Evolutionary conservation across 2,113 vertebrate genomes (phyloP).

Genomic region (Scortum barcoo): DNA sequence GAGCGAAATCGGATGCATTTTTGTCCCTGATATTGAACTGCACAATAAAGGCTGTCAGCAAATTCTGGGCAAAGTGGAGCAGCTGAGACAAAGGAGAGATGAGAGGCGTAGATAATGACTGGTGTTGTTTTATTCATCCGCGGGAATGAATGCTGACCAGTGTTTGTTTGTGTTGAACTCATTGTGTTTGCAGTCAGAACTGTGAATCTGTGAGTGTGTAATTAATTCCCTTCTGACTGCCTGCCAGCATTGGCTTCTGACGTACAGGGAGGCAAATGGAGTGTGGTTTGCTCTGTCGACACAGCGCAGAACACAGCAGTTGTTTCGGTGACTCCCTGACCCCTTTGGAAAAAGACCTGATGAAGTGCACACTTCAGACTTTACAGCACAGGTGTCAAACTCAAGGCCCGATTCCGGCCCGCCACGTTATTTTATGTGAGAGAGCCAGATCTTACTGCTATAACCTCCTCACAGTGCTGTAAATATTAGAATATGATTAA

Average conservation of each 20-base stretch:
- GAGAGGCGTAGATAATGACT: slow-evolving; percentile 66
- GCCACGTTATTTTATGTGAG: too few relatives aligned
- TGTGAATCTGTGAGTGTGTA: slow-evolving; percentile 67
- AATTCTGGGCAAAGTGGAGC: slow-evolving; percentile 68
- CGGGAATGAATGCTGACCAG: slow-evolving; percentile 74
- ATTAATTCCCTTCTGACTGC: slow-evolving; percentile 73
- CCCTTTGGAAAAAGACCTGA: slow-evolving; percentile 7
- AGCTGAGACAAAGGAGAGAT: slow-evolving; percentile 67
- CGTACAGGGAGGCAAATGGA: slow-evolving; percentile 27
- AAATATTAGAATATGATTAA: too few relatives aligned
- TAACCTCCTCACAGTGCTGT: too few relatives aligned
- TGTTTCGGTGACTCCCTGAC: slow-evolving; percentile 26
- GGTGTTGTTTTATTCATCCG: slow-evolving; percentile 75
- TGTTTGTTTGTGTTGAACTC: slow-evolving; percentile 72
- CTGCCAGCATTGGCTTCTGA: slow-evolving; percentile 39
- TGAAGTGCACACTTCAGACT: slow-evolving; percentile 15
- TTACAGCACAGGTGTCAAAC: too few relatives aligned
- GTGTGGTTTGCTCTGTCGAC: slow-evolving; percentile 31
- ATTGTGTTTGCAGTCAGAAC: slow-evolving; percentile 71
- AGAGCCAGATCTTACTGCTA: too few relatives aligned
- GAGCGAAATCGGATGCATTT: slow-evolving; percentile 40
- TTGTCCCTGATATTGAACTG: slow-evolving; percentile 46
- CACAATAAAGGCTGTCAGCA: slow-evolving; percentile 71
- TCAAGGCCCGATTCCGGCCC: too few relatives aligned
- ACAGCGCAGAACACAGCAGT: slow-evolving; percentile 16